Evolutionary conservation across 2,888 invertebrate species (phyloP).

Genomic region (Eucera pruinosa): DNA sequence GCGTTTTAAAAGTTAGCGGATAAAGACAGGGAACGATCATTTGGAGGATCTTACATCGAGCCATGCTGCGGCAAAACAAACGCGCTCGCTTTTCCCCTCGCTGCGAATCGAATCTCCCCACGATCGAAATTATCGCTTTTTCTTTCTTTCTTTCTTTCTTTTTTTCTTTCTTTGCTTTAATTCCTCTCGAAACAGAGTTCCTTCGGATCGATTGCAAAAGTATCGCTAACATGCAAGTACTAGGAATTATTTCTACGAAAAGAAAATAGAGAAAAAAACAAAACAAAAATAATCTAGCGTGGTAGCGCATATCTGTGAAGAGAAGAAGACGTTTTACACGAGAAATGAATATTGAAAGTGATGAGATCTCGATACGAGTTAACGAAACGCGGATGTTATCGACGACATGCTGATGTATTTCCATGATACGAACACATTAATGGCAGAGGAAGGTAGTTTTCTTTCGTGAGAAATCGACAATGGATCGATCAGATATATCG

Average conservation of each 20-base stretch:
- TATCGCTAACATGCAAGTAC: too few relatives aligned
- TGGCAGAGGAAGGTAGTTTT: background rate
- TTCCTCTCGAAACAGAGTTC: too few relatives aligned
- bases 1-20: constrained; percentile 40
- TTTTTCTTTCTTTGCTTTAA: too few relatives aligned
- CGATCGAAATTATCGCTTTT: too few relatives aligned
- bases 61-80: constrained; percentile 49
- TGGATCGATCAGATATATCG: background rate
- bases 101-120: too few relatives aligned
- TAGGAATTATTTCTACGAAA: too few relatives aligned
- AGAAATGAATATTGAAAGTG: background rate
- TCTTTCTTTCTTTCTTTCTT: too few relatives aligned
- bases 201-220: too few relatives aligned
- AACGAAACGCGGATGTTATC: background rate
- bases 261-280: too few relatives aligned
- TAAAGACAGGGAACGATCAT: background rate
- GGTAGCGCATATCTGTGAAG: too few relatives aligned
- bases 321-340: too few relatives aligned
- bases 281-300: too few relatives aligned
- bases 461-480: background rate
- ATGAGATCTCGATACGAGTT: background rate
- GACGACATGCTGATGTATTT: background rate
- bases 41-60: constrained; percentile 30
- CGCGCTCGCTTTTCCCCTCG: background rate
- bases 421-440: background rate